Conservation (phyloP, 2,888 invertebrate species). For the Caenorhabditis afra region DNA sequence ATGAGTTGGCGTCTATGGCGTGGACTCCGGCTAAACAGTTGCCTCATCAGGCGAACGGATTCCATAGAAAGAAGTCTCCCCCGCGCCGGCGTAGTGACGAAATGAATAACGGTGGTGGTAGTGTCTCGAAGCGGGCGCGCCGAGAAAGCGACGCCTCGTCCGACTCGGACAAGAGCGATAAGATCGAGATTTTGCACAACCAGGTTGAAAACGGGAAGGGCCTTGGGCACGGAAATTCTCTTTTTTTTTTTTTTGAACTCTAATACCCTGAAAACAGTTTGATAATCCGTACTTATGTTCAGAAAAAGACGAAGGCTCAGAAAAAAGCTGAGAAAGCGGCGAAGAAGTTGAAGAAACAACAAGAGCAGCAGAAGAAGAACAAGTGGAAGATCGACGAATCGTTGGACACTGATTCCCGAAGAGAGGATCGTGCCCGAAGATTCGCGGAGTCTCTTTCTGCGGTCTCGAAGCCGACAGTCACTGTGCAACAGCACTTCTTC, state of each 20-base stretch:
- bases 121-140: constrained; percentile 34
- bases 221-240: constrained; percentile 41
- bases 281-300: constrained; percentile 20
- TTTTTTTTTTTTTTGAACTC: neutral
- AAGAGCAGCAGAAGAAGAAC: constrained; percentile 25
- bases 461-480: constrained; percentile 29
- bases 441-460: constrained; percentile 59
- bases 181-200: constrained; percentile 54
- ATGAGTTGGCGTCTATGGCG: constrained; percentile 59
- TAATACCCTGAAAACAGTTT: neutral
- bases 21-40: constrained; percentile 73
- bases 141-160: constrained; percentile 32
- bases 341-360: constrained; percentile 15
- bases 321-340: constrained; percentile 51
- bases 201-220: constrained; percentile 20
- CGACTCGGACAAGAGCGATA: constrained; percentile 43
- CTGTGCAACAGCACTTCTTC: constrained; percentile 31
- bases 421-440: constrained; percentile 68
- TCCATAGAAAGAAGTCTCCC: constrained; percentile 49
- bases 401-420: constrained; percentile 26
- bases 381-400: constrained; percentile 30
- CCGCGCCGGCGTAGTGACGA: constrained; percentile 47
- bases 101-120: constrained; percentile 45
- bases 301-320: constrained; percentile 57
- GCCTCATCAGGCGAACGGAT: constrained; percentile 57